These are phyloP conservation scores for Daphoenositta chrysoptera DNA, from an alignment of 2,113 vertebrate genomes.

Conservation along the genomic window DNA sequence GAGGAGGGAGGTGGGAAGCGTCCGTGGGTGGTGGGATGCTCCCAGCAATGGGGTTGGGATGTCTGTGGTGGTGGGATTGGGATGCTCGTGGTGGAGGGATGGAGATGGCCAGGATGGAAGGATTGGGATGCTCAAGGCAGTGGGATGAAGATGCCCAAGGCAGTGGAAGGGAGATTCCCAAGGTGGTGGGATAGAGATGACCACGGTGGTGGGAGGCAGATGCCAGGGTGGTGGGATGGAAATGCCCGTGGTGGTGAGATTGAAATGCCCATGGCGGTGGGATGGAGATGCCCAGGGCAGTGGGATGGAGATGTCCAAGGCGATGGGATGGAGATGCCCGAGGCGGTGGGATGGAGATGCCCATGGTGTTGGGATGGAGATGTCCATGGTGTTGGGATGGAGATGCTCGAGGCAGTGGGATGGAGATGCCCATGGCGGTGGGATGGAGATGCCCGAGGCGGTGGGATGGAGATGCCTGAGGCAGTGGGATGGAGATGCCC, in stretches of 20 bases:
- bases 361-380: background rate
- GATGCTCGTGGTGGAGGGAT: rapidly evolving
- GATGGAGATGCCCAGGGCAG: rapidly evolving
- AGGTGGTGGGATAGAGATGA: rapidly evolving
- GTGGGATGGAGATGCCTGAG: background rate
- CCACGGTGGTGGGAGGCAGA: rapidly evolving
- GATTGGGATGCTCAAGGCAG: rapidly evolving
- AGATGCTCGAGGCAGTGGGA: background rate
- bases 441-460: rapidly evolving
- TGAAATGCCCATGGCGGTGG: rapidly evolving
- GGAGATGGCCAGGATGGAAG: rapidly evolving
- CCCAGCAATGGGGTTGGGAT: background rate
- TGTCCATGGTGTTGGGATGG: rapidly evolving
- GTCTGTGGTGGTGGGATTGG: rapidly evolving
- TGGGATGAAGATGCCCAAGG: background rate
- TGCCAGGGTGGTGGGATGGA: background rate
- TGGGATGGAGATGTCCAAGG: background rate
- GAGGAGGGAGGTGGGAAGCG: conserved; percentile 44
- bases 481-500: rapidly evolving
- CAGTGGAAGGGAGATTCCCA: background rate
- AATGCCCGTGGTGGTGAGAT: background rate
- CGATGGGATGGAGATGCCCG: background rate
- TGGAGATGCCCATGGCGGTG: rapidly evolving
- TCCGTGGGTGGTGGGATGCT: rapidly evolving
- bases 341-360: rapidly evolving